Conservation (phyloP, 2,113 vertebrate species). For the Arvicanthis niloticus region DNA sequence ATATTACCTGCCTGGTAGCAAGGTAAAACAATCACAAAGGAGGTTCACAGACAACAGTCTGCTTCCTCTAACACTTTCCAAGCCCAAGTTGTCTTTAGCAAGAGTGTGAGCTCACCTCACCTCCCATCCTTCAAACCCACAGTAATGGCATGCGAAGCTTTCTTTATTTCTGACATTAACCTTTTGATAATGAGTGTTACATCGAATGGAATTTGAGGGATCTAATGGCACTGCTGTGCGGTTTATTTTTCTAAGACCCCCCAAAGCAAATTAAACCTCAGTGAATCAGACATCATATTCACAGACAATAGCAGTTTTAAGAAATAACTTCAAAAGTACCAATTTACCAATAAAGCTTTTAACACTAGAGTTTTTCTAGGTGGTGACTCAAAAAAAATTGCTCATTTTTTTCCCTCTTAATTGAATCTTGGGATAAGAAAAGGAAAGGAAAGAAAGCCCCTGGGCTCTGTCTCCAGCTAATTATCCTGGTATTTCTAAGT, state of each 20-base stretch:
- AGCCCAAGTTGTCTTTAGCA: constrained; percentile 43
- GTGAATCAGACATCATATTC: constrained; percentile 69
- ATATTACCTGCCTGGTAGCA: not conserved
- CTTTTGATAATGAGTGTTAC: constrained; percentile 77
- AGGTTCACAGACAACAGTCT: not conserved
- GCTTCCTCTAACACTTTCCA: constrained; percentile 39
- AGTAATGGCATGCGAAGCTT: constrained; percentile 31
- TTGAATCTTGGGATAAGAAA: not conserved
- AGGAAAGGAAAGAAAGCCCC: constrained; percentile 21
- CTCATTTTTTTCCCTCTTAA: constrained; percentile 46
- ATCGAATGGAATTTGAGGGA: constrained; percentile 76
- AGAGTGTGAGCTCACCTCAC: constrained; percentile 19
- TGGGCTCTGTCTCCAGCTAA: not conserved
- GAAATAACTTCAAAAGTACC: constrained; percentile 59
- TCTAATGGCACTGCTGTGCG: constrained; percentile 71
- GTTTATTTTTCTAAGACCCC: constrained; percentile 74
- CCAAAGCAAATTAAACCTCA: constrained; percentile 77
- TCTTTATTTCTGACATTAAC: constrained; percentile 77
- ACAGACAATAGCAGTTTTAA: constrained; percentile 69
- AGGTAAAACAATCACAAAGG: not conserved
- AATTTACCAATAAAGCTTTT: constrained; percentile 66
- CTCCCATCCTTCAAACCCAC: constrained; percentile 58
- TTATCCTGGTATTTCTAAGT: constrained; percentile 41
- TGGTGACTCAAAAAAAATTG: constrained; percentile 6
- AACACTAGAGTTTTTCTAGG: not conserved